A percentile compares a stretch with the other conserved stretches of the same genome.
These are phyloP conservation scores for Megamerina dolium DNA, from an alignment of 2,888 invertebrate species.

Conservation along the genomic window DNA sequence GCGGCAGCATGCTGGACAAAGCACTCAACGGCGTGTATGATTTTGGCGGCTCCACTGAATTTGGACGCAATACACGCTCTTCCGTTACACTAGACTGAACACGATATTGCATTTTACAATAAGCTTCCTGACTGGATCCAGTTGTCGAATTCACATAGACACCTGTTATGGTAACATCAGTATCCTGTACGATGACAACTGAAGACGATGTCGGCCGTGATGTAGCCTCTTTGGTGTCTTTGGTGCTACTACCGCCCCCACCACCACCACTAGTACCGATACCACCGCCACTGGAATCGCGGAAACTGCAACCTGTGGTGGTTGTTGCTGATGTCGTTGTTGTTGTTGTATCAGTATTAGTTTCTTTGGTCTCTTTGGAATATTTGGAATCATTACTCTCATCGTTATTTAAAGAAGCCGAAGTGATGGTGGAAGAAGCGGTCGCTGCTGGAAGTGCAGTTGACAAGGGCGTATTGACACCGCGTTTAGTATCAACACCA, in stretches of 20 bases:
- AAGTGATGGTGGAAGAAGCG: not conserved
- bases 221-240: constrained; percentile 38
- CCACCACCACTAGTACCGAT: too few relatives aligned
- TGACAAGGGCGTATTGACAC: constrained; percentile 10
- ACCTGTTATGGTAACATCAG: constrained; percentile 82
- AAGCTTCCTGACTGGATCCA: constrained; percentile 70
- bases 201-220: constrained; percentile 51
- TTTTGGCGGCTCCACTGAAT: constrained; percentile 51
- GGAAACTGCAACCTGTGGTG: too few relatives aligned
- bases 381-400: constrained; percentile 43
- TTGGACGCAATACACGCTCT: constrained; percentile 66
- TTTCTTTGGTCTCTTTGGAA: constrained; percentile 43
- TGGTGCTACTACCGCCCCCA: constrained; percentile 34
- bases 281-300: constrained; percentile 28
- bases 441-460: constrained; percentile 7
- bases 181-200: constrained; percentile 78
- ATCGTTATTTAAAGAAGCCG: constrained; percentile 30
- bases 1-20: constrained; percentile 82
- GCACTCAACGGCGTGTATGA: constrained; percentile 80
- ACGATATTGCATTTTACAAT: constrained; percentile 84
- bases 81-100: constrained; percentile 84
- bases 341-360: constrained; percentile 40
- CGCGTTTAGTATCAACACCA: constrained; percentile 21
- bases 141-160: constrained; percentile 74
- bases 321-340: too few relatives aligned